These are phyloP conservation scores for Malurus melanocephalus DNA, from an alignment of 2,113 vertebrate genomes.

Conservation along the genomic window DNA sequence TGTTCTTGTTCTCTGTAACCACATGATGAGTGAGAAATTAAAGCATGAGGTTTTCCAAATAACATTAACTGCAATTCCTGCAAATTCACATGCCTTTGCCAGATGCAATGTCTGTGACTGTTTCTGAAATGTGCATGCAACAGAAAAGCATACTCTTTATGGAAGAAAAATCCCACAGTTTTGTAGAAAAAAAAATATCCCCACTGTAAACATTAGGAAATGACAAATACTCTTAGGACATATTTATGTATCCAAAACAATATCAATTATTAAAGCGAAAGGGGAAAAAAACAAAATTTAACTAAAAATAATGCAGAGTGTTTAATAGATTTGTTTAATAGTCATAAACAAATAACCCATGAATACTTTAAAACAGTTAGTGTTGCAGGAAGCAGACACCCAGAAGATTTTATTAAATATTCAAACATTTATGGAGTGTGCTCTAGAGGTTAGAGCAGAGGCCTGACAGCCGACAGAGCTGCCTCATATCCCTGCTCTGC, in stretches of 20 bases:
- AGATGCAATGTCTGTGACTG: constrained; percentile 13
- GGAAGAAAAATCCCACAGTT: constrained; percentile 16
- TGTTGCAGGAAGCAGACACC: constrained; percentile 45
- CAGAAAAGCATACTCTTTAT: background rate
- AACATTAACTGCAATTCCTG: background rate
- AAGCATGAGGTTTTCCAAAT: constrained; percentile 1
- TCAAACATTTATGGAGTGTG: constrained; percentile 41
- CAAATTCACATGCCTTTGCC: constrained; percentile 5
- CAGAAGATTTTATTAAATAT: constrained; percentile 64
- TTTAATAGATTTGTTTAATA: constrained; percentile 68
- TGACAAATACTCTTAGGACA: constrained; percentile 67
- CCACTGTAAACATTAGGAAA: constrained; percentile 60
- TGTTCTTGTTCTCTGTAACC: background rate
- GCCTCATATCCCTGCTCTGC: background rate
- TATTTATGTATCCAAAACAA: constrained; percentile 68
- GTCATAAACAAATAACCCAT: constrained; percentile 66
- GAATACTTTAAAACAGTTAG: constrained; percentile 62
- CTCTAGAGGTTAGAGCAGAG: constrained; percentile 36
- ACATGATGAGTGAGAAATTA: constrained; percentile 22
- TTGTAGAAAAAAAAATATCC: constrained; percentile 18
- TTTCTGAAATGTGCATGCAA: constrained; percentile 21
- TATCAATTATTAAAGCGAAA: constrained; percentile 64
- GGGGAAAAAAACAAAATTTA: constrained; percentile 13
- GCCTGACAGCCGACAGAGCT: background rate
- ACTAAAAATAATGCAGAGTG: constrained; percentile 53